Conservation (phyloP, 2,888 invertebrate genomes). For the Trissoscelio sp. region DNA sequence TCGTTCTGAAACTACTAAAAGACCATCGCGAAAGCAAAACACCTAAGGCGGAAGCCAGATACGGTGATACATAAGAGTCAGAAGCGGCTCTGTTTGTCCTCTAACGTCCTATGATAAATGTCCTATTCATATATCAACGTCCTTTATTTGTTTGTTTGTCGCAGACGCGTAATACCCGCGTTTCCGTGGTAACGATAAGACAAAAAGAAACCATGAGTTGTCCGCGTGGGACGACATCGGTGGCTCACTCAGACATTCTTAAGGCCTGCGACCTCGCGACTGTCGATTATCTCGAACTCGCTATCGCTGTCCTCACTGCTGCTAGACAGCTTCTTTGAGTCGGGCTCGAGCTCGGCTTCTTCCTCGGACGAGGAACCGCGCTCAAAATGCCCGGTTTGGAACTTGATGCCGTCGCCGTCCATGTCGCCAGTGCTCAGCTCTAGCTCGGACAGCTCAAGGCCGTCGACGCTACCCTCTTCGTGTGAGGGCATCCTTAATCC, state of each 20-base stretch:
- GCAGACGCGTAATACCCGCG: conserved; percentile 37
- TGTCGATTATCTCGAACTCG: conserved; percentile 82
- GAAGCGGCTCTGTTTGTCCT: conserved; percentile 58
- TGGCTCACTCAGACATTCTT: conserved; percentile 60
- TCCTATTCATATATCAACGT: conserved; percentile 61
- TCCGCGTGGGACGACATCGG: not conserved
- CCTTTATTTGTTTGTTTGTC: conserved; percentile 50
- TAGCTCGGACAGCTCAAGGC: conserved; percentile 80
- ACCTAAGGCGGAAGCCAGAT: conserved; percentile 68
- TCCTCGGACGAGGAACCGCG: conserved; percentile 80
- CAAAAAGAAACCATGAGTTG: conserved; percentile 42
- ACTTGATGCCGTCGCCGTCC: conserved; percentile 74
- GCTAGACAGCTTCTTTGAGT: conserved; percentile 71
- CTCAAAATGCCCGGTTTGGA: conserved; percentile 78
- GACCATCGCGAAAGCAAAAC: conserved; percentile 68
- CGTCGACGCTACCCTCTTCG: conserved; percentile 80
- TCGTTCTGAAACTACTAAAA: conserved; percentile 53
- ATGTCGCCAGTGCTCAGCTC: conserved; percentile 79
- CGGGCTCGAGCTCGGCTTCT: conserved; percentile 76
- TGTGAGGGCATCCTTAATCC: conserved; percentile 82
- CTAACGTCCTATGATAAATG: conserved; percentile 66
- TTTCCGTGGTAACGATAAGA: conserved; percentile 55
- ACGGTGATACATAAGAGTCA: conserved; percentile 65
- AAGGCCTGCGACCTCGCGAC: conserved; percentile 75
- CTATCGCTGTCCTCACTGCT: conserved; percentile 80